Evolutionary conservation across 2,113 vertebrate species (phyloP), one percentile per base, ranked within the genome.

Genomic region (Athene noctua): DNA sequence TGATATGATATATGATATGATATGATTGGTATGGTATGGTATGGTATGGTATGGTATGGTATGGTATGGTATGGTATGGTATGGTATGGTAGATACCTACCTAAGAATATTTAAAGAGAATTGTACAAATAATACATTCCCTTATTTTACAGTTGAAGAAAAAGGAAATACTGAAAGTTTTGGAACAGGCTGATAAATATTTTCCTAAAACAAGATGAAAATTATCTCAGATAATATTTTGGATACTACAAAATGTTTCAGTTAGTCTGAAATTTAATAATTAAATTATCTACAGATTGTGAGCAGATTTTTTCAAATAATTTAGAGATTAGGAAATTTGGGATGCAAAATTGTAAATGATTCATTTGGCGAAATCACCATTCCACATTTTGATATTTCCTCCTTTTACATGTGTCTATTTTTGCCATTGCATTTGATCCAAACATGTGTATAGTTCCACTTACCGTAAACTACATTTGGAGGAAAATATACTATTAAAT

Each of bases 401-500:
- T 54, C 10, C 55, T 63, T 29, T 38, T 44, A 49, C 15, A 23
- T 73, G 23, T 30, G 5, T 42, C 25, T 8, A 47, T 57, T 88
- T 75, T 51, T 36, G 19, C 6, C 36, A 42, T 8, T 5, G 1
- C 11, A 52, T 77, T 81, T 67, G 20, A 59, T 55, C 9, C 27
- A 75, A 51, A 46, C 0, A 6, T 29, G 0, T 55, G 6, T 29
- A 32, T 15, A n/a, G 5, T 72, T 80, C 81, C 34, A n/a, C 7
- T 57, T 42, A 81, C 3, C 3, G 1, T 91, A 47, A 72, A 36
- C 29, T 61, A 4, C 4, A 22, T 66, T 75, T 66, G 34, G 32
- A 77, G 6, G 21, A 61, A 80, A 91, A 88, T 26, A 34, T 18
- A 11, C 5, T 65, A 10, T 8, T 55, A 32, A n/a, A 0, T 22